Evolutionary conservation across 2,797 vertebrate species (phyloP), one percentile per base, ranked within the genome.

Genomic region (Poeciliopsis gracilis): DNA sequence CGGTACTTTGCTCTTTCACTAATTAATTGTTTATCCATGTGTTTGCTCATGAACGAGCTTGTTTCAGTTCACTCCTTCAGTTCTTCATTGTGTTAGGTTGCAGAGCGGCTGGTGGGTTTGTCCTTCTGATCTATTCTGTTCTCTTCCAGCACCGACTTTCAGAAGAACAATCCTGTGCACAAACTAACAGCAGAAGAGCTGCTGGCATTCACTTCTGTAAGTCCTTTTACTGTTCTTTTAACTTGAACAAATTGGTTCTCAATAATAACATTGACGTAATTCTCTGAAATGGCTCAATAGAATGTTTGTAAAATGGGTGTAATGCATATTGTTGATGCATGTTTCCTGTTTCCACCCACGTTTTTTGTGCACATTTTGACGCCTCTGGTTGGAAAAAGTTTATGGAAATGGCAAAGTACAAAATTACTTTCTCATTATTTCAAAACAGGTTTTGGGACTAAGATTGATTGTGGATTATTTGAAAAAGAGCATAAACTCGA

Each of bases 161-260:
- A 97, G 85, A 99, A 96, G 95, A 99, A 97, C 87, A 99, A 97
- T 82, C 98, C 98, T 8, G 94, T 97, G 67, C 97, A 99, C 93
- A 98, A 96, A 71, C 94, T 99, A 85, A 99, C 98, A 12, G 96
- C 96, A 74, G 98, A 99, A 90, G 97, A 99, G 87, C 94, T 99
- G 70, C 90, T 98, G 79, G 96, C 97, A 77, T 99, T 99, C 93
- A 97, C 96, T 43, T 96, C 97, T n/a, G 98, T 99, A 94, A 97
- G 97, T 95, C 15, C 12, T 33, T 11, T 8, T 16, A 9, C 63
- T 63, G 5, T 66, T 76, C 28, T 49, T 73, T 13, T 49, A 16
- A 61, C 72, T 4, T 23, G 7, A 49, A 55, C 57, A 51, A 46
- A 25, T 25, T 36, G 38, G 53, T 47, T 61, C 69, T n/a, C 30